Base-by-base conservation (phyloP, 2,113 vertebrate genomes). In the Mobula birostris region DNA sequence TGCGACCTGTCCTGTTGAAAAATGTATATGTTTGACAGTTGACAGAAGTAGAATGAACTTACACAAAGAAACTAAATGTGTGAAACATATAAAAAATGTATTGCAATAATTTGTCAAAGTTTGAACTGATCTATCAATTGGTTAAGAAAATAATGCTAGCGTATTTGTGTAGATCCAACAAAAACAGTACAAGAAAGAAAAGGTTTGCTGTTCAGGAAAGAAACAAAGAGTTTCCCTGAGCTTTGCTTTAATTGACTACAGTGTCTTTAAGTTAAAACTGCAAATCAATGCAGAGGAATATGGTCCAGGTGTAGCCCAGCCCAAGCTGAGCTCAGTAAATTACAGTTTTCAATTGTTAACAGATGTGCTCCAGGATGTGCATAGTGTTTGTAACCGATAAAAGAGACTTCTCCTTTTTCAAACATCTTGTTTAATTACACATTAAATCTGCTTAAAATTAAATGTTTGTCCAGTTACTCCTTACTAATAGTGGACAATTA, bases 281-380 rank as follows among this genome's bases (percentile, higher is more conserved):
- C 15, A 15, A 66, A 32, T 90, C 83, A 66, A 66, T 90, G 29
- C 61, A 68, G 66, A 93, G 36, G 68, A 93, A 93, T 56, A 48
- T 74, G 36, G 40, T 72, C 91, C 91, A 93, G 91, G 91, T 93
- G 91, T 93, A 56, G 70, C 91, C 91, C 68, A 56, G 21, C 32
- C 36, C 91, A 48, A 56, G 91, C 70, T 74, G 66, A 24, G 70
- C 36, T 93, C 29, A 74, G 40, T 93, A 93, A 93, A 93, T 93
- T 93, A 74, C 11, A 48, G 68, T 93, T 93, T 93, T 74, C 40
- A 76, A 93, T 72, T 93, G 24, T 93, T 93, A 74, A 36, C 91
- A 93, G 91, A 93, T 93, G 70, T 93, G 68, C 24, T 74, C 40
- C 91, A 93, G 91, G 91, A 93, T 93, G 70, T 74, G 68, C 91